Evolutionary conservation across 2,888 invertebrate genomes (phyloP).

Genomic region (Cantharis flavilabris): DNA sequence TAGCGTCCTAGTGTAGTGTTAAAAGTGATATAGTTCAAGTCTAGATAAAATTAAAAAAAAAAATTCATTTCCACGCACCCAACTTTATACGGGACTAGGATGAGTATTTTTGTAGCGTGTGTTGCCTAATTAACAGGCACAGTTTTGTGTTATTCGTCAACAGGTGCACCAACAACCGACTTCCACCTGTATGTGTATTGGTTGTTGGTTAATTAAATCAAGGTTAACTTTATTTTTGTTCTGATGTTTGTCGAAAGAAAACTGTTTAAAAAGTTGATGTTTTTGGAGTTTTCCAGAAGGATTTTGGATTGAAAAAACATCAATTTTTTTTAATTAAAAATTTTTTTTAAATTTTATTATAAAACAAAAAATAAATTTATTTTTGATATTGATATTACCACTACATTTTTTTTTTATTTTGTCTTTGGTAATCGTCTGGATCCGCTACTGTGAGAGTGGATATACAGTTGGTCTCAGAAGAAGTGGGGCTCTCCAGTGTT

Average conservation of each 20-base stretch:
- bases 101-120: conserved; percentile 29
- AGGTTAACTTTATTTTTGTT: neutral
- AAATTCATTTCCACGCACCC: conserved; percentile 24
- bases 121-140: neutral
- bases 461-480: too few relatives aligned
- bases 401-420: too few relatives aligned
- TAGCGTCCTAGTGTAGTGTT: neutral
- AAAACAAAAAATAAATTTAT: too few relatives aligned
- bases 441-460: too few relatives aligned
- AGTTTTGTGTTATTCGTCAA: neutral
- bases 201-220: neutral
- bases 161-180: conserved; percentile 10
- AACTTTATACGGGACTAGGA: conserved; percentile 47
- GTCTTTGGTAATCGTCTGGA: too few relatives aligned
- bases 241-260: neutral
- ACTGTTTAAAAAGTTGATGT: neutral
- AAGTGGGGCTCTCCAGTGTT: too few relatives aligned
- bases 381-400: too few relatives aligned
- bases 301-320: neutral
- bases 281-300: neutral
- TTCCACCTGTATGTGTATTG: neutral
- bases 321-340: too few relatives aligned
- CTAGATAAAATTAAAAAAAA: neutral
- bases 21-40: neutral
- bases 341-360: too few relatives aligned